A percentile compares a stretch with the other conserved stretches of the same genome.
Conservation (phyloP, 2,113 vertebrate genomes). For the Amphilophus citrinellus region DNA sequence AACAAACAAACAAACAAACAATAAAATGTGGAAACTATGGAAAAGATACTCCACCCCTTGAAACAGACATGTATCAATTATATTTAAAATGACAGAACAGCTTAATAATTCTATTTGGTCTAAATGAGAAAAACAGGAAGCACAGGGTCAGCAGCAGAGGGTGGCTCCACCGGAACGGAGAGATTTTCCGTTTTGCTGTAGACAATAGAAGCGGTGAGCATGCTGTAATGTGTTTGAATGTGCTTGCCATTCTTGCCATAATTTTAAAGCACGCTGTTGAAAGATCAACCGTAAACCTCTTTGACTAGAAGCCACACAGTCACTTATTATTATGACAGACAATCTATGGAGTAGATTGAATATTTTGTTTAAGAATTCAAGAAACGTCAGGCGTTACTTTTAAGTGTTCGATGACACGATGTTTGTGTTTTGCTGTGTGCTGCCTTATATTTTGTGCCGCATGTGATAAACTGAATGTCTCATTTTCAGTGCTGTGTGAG, state of each 20-base stretch:
- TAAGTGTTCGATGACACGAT: slow-evolving; percentile 29
- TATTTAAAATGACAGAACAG: background rate
- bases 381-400: slow-evolving; percentile 8
- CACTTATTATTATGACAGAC: slow-evolving; percentile 21
- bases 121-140: slow-evolving; percentile 8
- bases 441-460: slow-evolving; percentile 12
- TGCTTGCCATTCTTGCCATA: slow-evolving; percentile 23
- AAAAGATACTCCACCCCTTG: background rate
- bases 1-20: too few species aligned
- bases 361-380: slow-evolving; percentile 17
- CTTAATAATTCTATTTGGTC: background rate
- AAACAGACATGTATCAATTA: background rate
- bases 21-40: background rate
- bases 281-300: slow-evolving; percentile 49
- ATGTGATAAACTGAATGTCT: background rate
- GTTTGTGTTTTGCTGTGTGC: slow-evolving; percentile 25
- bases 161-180: slow-evolving; percentile 4
- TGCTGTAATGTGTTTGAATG: slow-evolving; percentile 51
- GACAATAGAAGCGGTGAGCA: slow-evolving; percentile 37
- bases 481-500: slow-evolving; percentile 22
- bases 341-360: slow-evolving; percentile 23
- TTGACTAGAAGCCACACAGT: slow-evolving; percentile 34
- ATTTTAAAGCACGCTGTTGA: slow-evolving; percentile 33
- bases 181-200: slow-evolving; percentile 36
- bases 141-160: background rate